phyloP scores from a whole-genome alignment of 1,140 invertebrate species.

The Drosophila setifemur region DNA sequence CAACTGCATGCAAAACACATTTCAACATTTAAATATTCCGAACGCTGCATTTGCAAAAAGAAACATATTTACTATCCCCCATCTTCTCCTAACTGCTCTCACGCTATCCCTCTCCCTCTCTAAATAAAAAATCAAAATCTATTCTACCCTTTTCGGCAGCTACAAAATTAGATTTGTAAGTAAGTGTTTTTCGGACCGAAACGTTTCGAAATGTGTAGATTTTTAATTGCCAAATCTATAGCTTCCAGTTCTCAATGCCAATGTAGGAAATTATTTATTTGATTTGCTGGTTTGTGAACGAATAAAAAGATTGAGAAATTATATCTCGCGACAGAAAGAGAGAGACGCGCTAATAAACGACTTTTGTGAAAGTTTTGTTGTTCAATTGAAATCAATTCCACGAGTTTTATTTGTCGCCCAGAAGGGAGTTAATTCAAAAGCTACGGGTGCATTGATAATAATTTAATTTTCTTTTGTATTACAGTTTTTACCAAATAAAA shows the following conservation, averaged over 20 bases:
- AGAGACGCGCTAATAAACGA: slow-evolving; percentile 5
- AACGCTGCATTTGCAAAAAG: slow-evolving; percentile 8
- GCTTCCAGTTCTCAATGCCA: slow-evolving; percentile 7
- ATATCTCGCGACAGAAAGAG: neutral
- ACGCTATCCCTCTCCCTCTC: neutral
- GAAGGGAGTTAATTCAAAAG: neutral
- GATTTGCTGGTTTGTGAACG: slow-evolving; percentile 5
- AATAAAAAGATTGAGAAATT: slow-evolving; percentile 8
- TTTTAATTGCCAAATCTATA: slow-evolving; percentile 8
- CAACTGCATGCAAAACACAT: neutral
- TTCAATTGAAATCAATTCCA: slow-evolving; percentile 1
- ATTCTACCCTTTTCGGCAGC: neutral
- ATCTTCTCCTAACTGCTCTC: neutral
- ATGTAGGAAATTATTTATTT: slow-evolving; percentile 2
- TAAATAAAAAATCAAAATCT: neutral
- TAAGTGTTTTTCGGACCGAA: slow-evolving; percentile 12
- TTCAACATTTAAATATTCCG: slow-evolving; percentile 7
- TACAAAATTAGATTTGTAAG: slow-evolving; percentile 5
- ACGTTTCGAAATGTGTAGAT: neutral
- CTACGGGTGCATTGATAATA: no score
- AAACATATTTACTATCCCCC: neutral
- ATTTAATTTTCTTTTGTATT: no score
- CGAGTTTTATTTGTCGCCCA: neutral
- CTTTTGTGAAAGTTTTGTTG: slow-evolving; percentile 20
- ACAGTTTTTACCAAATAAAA: no score